A percentile compares a stretch with the other conserved stretches of the same genome.
These are phyloP conservation scores for Hippocampus abdominalis DNA, from an alignment of 2,113 vertebrate genomes.

Conservation along the genomic window DNA sequence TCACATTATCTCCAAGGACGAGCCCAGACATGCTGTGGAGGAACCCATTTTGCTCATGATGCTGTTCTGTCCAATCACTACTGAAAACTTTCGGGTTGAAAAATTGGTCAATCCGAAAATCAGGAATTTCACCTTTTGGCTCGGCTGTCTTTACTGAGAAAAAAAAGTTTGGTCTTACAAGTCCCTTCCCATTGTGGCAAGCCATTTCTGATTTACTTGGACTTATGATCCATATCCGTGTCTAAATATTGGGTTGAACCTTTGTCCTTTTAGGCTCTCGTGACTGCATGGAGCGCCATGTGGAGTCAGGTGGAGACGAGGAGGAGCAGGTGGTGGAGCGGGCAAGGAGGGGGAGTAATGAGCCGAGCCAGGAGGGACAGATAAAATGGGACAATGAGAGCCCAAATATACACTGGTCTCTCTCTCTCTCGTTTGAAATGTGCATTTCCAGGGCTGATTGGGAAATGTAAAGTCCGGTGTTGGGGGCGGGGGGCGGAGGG, in stretches of 20 bases:
- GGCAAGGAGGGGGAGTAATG: conserved; percentile 43
- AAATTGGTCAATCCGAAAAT: background rate
- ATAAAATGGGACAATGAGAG: conserved; percentile 31
- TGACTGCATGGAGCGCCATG: background rate
- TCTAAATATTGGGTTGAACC: background rate
- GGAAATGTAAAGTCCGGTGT: conserved; percentile 19
- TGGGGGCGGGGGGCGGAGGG: background rate
- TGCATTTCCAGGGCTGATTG: conserved; percentile 26
- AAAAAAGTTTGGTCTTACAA: background rate
- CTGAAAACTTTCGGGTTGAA: background rate
- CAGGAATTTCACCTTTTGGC: background rate
- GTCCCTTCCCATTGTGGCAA: background rate
- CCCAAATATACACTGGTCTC: conserved; percentile 25
- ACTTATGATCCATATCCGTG: background rate
- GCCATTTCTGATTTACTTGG: background rate
- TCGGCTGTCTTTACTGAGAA: background rate
- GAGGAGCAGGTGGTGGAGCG: conserved; percentile 39
- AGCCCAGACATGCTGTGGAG: background rate
- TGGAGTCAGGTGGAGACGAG: conserved; percentile 16
- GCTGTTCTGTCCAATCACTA: background rate
- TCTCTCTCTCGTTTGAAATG: conserved; percentile 23
- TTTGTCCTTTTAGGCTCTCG: conserved; percentile 5
- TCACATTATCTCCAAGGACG: background rate
- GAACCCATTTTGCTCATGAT: conserved; percentile 2
- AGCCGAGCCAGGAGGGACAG: conserved; percentile 33